Base-by-base conservation (phyloP, 1,140 invertebrate species). In the Amyelois transitella region DNA sequence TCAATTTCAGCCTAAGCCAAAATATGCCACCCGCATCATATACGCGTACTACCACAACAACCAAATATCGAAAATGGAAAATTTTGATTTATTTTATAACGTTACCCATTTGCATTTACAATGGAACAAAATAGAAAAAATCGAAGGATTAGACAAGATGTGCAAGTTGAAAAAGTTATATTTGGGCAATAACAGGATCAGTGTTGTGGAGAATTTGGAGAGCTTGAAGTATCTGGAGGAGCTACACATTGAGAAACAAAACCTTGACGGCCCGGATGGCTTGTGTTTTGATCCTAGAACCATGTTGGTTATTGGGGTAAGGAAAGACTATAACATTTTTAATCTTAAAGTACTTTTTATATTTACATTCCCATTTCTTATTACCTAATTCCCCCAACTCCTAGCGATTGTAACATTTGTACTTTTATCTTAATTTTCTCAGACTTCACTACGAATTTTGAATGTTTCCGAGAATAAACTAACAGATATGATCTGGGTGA, bases 261-360 rank as follows among this genome's bases (percentile, higher is more conserved):
- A 81, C 60, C 66, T 92, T 8, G 69, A 81, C 24, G 62, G 68
- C 28, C 86, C 90, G 19, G 91, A 92, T 76, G 77, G 77, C 3
- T 66, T 94, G n/a, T 92, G 91, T 60, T 94, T 94, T 70, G 92
- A 94, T 75, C 92, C 92, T 4, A 87, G 90, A 65, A 91, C 90
- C 48, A 74, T 91, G 47, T 56, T 86, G 24, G 81, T 84, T 50
- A 82, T 94, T 72, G 89, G 91, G 1, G 92, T 93, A 81, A 89
- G 86, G 81, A 49, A 54, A 14, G 43, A 48, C 25, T 50, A n/a
- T 51, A 44, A 32, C 32, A 59, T 43, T 51, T 38, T 48, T 47
- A 43, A 7, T 52, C 47, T 47, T 28, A 25, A 38, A 1, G 62
- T 10, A 58, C 12, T 45, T n/a, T n/a, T n/a, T 19, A 25, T 49